Percentiles rank a stretch among this genome's conserved stretches.
Conservation (phyloP, 2,113 vertebrate species). For the Sakesphorus luctuosus region DNA sequence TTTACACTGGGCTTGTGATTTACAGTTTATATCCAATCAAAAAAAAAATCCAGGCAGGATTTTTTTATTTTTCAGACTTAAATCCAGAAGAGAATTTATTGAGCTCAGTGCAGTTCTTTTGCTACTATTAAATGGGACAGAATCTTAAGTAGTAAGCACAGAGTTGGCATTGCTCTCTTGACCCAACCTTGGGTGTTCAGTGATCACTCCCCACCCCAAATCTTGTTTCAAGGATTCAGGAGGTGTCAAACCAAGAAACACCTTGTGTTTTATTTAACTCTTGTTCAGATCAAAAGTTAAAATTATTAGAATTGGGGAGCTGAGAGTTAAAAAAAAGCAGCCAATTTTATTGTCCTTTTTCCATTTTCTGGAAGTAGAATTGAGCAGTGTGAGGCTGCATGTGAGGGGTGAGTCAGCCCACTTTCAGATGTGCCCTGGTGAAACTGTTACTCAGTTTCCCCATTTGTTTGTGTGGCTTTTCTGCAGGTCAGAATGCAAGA, state of each 20-base stretch:
- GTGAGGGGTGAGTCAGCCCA: neutral
- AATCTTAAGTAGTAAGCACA: neutral
- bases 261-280: neutral
- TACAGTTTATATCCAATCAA: neutral
- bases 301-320: neutral
- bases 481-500: neutral
- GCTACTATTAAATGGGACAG: neutral
- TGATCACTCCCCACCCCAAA: neutral
- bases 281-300: neutral
- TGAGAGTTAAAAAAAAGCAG: neutral
- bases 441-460: constrained; percentile 53
- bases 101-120: neutral
- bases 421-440: constrained; percentile 10
- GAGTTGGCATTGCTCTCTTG: neutral
- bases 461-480: constrained; percentile 55
- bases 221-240: neutral
- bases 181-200: neutral
- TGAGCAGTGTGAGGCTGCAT: neutral
- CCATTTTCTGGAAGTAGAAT: constrained; percentile 11
- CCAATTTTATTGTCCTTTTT: neutral
- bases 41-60: neutral
- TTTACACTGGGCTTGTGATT: neutral
- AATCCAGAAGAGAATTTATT: neutral
- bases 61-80: neutral
- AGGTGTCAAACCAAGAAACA: neutral